These are phyloP conservation scores for Allophyes oxyacanthae DNA, from an alignment of 2,888 invertebrate species.

Conservation along the genomic window DNA sequence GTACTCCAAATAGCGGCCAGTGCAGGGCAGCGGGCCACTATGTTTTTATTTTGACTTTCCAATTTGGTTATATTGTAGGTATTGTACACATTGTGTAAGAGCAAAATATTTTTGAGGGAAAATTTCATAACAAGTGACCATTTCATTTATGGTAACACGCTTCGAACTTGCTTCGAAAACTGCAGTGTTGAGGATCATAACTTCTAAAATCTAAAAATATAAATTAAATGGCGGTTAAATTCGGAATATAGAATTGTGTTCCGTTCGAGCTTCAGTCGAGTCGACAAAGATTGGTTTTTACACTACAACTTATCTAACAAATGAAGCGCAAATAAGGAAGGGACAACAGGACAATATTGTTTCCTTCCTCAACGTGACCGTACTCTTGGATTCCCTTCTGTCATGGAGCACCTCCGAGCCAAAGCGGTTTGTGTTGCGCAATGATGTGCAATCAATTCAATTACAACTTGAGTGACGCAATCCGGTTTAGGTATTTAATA, in stretches of 20 bases:
- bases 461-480: neutral
- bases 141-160: too few species aligned
- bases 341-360: neutral
- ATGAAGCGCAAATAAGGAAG: neutral
- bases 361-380: conserved; percentile 29
- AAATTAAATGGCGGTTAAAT: conserved; percentile 12
- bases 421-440: neutral
- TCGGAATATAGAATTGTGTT: too few species aligned
- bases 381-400: neutral
- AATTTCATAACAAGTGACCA: too few species aligned
- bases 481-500: neutral
- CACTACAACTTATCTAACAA: too few species aligned
- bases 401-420: neutral
- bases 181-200: too few species aligned
- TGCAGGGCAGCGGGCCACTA: neutral
- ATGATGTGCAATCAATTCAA: neutral
- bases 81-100: too few species aligned
- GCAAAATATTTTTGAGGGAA: too few species aligned
- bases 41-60: too few species aligned
- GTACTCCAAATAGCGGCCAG: neutral
- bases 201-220: too few species aligned
- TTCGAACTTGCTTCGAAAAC: too few species aligned
- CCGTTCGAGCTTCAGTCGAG: neutral
- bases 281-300: neutral
- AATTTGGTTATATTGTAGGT: too few species aligned